Evolutionary conservation across 2,888 invertebrate genomes (phyloP), one percentile per base, ranked within the genome.

Genomic region (Apodemia mormo): DNA sequence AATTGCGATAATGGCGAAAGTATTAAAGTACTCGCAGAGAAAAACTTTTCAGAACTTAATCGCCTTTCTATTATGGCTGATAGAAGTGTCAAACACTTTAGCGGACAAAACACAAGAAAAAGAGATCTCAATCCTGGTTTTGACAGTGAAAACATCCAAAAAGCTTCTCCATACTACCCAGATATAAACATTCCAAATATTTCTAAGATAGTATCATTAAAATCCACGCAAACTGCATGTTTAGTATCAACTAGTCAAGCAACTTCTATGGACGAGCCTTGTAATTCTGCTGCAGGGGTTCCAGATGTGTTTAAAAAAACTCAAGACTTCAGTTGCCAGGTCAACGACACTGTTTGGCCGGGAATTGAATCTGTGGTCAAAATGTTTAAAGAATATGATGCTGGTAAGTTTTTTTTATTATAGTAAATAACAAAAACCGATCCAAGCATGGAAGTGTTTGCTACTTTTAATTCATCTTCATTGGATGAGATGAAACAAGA

Each of bases 371-470:
- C 86, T 9, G 78, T 95, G n/a, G 84, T 92, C 70, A 91, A 87
- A 75, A 90, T 89, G 58, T 95, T 94, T 79, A 92, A 87, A 76
- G 89, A 89, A 74, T 94, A 90, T 82, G 92, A 93, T 73, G 85
- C 87, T 88, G 94, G 95, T 95, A 85, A 79, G 22, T 45, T 10
- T 45, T 45, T 45, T 3, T 2, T 45, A 45, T 22, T 45, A 12
- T 12, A 45, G 12, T 45, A 10, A 2, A 9, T 43, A 43, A 37
- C 40, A 40, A 40, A 40, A 40, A 8, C 8, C 2, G 22, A 22
- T 22, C 22, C 22, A 22, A 22, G 22, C 22, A 22, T 22, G 22
- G 22, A 22, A 22, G 22, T 22, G n/a, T 22, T 22, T 22, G 22
- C 22, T 22, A 22, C 22, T 22, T 22, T 22, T 22, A 22, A 22